These are phyloP conservation scores for Stenchaetothrips biformis DNA, from an alignment of 2,888 invertebrate genomes.

Conservation along the genomic window DNA sequence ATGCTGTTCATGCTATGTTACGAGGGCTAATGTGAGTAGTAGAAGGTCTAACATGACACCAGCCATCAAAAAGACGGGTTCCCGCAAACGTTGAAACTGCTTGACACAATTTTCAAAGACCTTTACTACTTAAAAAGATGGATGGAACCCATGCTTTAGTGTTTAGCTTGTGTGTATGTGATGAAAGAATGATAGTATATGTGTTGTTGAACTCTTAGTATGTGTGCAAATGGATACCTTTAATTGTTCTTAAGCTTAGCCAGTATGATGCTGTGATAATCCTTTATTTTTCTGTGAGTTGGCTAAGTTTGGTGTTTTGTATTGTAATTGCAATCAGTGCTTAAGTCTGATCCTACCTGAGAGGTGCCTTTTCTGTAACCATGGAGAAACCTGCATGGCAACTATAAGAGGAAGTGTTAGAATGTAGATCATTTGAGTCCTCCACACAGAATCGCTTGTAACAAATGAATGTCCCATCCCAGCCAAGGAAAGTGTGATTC, in stretches of 20 bases:
- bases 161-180: neutral
- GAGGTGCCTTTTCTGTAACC: neutral
- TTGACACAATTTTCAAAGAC: neutral
- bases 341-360: too few relatives aligned
- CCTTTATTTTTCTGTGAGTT: neutral
- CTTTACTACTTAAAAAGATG: too few relatives aligned
- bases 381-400: neutral
- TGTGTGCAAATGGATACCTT: neutral
- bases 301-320: neutral
- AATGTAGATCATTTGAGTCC: neutral
- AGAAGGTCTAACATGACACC: constrained; percentile 25
- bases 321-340: neutral
- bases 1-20: constrained; percentile 65
- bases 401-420: neutral
- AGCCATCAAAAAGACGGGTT: neutral
- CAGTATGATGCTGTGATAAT: constrained; percentile 18
- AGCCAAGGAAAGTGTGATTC: constrained; percentile 10
- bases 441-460: neutral
- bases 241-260: constrained; percentile 16
- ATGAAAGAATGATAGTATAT: neutral
- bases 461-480: neutral
- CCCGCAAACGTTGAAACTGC: neutral
- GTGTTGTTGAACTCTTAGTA: neutral
- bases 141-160: too few relatives aligned
- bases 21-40: constrained; percentile 32